Base-by-base conservation (phyloP, 1,140 invertebrate species). In the Andrena cerasifolii region DNA sequence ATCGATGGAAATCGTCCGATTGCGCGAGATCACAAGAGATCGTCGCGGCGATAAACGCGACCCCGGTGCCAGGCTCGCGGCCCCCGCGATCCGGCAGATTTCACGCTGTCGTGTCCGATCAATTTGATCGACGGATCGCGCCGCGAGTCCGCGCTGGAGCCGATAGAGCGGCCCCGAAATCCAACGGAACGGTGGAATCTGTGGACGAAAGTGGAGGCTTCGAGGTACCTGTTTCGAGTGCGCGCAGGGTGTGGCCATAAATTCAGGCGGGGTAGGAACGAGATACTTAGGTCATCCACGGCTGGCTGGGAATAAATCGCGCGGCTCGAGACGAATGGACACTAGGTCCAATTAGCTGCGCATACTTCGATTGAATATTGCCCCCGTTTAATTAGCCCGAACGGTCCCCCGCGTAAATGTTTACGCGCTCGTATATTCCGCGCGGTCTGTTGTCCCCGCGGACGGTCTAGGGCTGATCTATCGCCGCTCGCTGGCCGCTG, bases 1-100 rank as follows among this genome's bases (percentile, higher is more conserved):
- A 31, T 43, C 33, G 54, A 43, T 40, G 81, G 54, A 65, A 83
- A 86, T 81, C 62, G 84, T 75, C 78, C 80, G 75, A 36, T n/a
- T 83, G 73, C 68, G 75, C 16, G 33, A n/a, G n/a, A 14, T n/a
- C 21, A 3, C 3, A 8, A 28, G 10, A 43, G 61, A 74, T 74
- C n/a, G 16, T 36, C 36, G 36, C 0, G 18, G 24, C 36, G 72
- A 74, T 74, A 74, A 74, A 66, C n/a, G n/a, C 68, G 12, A 47
- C 45, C 45, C 12, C 45, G 47, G 18, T 5, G 47, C 5, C 18
- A n/a, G 6, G 14, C 47, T 49, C 14, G 47, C 18, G 5, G 47
- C 47, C 47, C 21, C 1, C 47, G 18, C 18, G 47, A 49, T 49
- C 47, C 45, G 45, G 2, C 16, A 33, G 31, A 62, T 62, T 28